Evolutionary conservation across 2,888 invertebrate species (phyloP).

Genomic region (Isotomurus palustris): DNA sequence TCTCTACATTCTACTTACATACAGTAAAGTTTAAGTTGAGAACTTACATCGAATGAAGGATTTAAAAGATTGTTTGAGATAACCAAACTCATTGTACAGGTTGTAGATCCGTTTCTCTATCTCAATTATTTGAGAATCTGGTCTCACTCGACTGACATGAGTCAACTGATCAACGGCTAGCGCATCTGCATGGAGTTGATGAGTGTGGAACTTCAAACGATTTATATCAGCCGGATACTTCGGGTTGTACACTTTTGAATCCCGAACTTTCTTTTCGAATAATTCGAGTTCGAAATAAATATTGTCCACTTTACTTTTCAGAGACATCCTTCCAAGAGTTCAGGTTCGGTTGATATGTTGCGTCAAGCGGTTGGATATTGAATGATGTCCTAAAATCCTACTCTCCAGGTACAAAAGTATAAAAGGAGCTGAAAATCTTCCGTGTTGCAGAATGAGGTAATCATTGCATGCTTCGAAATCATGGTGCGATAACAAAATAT

Average conservation of each 20-base stretch:
- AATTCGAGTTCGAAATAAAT: neutral
- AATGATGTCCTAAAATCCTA: neutral
- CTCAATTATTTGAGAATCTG: neutral
- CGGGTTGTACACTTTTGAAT: neutral
- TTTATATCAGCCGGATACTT: neutral
- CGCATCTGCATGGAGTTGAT: neutral
- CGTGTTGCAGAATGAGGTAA: neutral
- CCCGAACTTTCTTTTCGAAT: neutral
- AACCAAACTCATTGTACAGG: neutral
- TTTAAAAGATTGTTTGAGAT: neutral
- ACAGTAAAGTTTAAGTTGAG: neutral
- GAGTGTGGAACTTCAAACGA: neutral
- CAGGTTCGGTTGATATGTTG: neutral
- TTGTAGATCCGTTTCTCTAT: neutral
- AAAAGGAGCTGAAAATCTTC: neutral
- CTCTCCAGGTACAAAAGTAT: neutral
- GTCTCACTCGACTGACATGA: neutral
- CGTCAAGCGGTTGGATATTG: neutral
- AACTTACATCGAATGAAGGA: neutral
- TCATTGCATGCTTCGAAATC: neutral
- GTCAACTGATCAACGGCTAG: neutral
- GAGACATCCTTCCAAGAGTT: no score
- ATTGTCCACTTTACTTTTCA: neutral
- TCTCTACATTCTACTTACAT: neutral
- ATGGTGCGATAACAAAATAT: no score